Evolutionary conservation across 2,113 vertebrate species (phyloP), one percentile per base, ranked within the genome.

Genomic region (Cavia porcellus): DNA sequence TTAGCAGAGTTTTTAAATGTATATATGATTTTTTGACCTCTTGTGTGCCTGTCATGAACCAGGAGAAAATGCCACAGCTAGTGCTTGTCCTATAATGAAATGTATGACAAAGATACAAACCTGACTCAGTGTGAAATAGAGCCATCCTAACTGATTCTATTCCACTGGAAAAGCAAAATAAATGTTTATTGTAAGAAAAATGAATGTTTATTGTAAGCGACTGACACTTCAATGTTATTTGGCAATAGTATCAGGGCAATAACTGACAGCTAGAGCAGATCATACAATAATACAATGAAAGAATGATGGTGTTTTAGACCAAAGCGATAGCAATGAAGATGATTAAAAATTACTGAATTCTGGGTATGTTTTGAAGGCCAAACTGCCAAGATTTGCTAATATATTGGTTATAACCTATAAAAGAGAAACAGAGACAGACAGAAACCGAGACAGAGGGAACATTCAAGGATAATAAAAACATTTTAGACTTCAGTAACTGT

Each of bases 1-100:
- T 52, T 81, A 93, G 32, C 64, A 64, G 45, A 97, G 32, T 90
- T 88, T 97, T 94, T 80, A 91, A 97, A 87, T 87, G 38, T 84
- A 64, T 64, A 57, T 70, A 59, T 94, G 64, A 95, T 96, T 97
- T 95, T 80, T 79, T 92, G 81, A 77, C 75, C 70, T 95, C 59
- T 95, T 94, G 45, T 72, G 20, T 24, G 92, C 77, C 85, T 96
- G 82, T 85, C 87, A 90, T 95, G 75, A 96, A 81, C 92, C 50
- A 47, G 89, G 59, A 91, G 70, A 96, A 95, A 50, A 77, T 83
- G 11, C 11, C 81, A 84, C n/a, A 92, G 84, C 47, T 95, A 59
- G 75, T 81, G 52, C 52, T 88, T 35, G 47, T 85, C 70, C 19
- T 25, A n/a, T 62, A 96, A 88, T 74, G 50, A 84, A 32, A 89